Percentiles rank a stretch among this genome's conserved stretches.
Conservation (phyloP, 2,113 vertebrate species). For the Nyctereutes procyonoides region DNA sequence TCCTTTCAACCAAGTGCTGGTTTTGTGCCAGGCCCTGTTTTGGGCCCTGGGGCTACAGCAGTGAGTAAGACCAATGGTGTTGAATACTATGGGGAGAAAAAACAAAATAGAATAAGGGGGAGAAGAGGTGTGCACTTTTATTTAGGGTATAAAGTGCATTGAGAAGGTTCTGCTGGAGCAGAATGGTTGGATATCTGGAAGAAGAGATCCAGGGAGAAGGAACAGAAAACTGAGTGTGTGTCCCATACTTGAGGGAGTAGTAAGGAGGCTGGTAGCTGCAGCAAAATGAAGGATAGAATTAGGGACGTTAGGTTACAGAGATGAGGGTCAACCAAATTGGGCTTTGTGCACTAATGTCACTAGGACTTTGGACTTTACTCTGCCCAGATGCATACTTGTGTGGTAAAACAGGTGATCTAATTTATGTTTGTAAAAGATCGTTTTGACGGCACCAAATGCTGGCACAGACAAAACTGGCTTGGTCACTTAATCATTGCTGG, state of each 20-base stretch:
- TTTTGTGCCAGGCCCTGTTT: too few relatives aligned
- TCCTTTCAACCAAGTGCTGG: neutral
- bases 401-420: neutral
- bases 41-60: neutral
- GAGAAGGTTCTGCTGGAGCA: neutral
- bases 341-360: rapidly evolving
- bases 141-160: neutral
- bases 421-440: neutral
- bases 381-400: neutral
- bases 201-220: neutral
- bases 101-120: neutral
- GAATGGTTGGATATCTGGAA: rapidly evolving
- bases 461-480: neutral
- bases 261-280: neutral
- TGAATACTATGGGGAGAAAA: neutral
- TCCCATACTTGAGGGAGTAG: too few relatives aligned
- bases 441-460: neutral
- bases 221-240: neutral
- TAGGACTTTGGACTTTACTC: neutral
- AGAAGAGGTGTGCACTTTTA: neutral
- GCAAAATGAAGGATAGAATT: neutral
- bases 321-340: too few relatives aligned
- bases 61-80: neutral
- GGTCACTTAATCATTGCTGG: neutral
- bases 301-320: neutral